Base-by-base conservation (phyloP, 2,888 invertebrate genomes). In the Heliconius sara region DNA sequence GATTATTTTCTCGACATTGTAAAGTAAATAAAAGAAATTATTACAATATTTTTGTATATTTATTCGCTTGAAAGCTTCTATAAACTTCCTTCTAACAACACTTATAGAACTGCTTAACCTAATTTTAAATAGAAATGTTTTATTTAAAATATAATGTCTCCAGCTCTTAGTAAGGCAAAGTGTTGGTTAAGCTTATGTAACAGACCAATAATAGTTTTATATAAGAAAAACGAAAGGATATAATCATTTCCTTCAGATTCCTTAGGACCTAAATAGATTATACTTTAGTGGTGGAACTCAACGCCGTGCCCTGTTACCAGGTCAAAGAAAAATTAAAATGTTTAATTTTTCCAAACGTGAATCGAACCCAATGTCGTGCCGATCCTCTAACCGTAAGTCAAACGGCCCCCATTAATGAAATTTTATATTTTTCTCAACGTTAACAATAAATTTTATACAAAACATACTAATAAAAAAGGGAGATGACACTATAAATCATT, bases 401-500 rank as follows among this genome's bases (percentile, higher is more conserved):
- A 19, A 47, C 5, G 5, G 2, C 6, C 19, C 47, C 47, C 19
- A 22, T 10, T 9, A 57, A 25, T 65, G 4, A 27, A 16, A 5
- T 16, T 30, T 27, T 16, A 16, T 12, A 65, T 16, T 30, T 30
- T 16, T 27, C 16, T 16, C 27, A 6, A 65, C 2, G 13, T 16
- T 16, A 27, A n/a, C 25, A 25, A 68, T 68, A 43, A 13, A 43
- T 43, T 68, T 43, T 39, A 68, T 6, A 68, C 13, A 43, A 68
- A 68, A 43, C 25, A 43, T n/a, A 16, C 39, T 68, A 43, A 68
- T 80, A 77, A 83, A 43, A 68, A 73, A 60, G 79, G 68, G 72
- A 79, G 77, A 80, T 66, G 10, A 75, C 39, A 76, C 68, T 77
- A 78, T 83, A 57, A 79, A 82, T 81, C 83, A 81, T 81, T 78